Evolutionary conservation across 2,113 vertebrate genomes (phyloP).

Genomic region (Maccullochella peelii): DNA sequence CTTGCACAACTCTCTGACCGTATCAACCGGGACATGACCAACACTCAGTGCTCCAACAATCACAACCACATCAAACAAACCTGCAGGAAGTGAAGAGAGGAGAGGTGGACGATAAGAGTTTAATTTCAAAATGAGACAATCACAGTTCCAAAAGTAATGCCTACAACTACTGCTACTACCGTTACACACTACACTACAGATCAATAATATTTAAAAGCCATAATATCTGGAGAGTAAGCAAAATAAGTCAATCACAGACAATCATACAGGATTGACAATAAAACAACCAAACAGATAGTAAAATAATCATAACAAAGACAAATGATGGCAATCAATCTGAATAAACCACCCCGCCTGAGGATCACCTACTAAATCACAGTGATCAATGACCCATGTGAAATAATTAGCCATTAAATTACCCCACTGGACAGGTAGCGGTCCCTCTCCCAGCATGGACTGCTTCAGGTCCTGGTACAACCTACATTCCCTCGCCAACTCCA

Average conservation of each 20-base stretch:
- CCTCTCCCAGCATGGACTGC: constrained; percentile 84
- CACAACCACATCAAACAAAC: constrained; percentile 86
- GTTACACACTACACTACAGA: background rate
- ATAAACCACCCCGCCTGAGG: background rate
- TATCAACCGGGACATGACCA: constrained; percentile 83
- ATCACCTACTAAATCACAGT: background rate
- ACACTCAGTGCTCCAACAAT: constrained; percentile 88
- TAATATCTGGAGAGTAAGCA: background rate
- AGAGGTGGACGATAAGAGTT: background rate
- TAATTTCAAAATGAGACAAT: background rate
- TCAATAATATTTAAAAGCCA: background rate
- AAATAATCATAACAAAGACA: background rate
- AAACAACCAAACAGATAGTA: background rate
- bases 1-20: constrained; percentile 85
- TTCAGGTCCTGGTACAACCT: constrained; percentile 86
- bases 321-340: background rate
- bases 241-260: background rate
- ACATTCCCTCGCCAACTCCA: constrained; percentile 81
- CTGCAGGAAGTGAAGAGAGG: constrained; percentile 65
- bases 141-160: background rate
- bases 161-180: background rate
- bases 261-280: background rate
- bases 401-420: constrained; percentile 77
- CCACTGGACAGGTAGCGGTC: constrained; percentile 82
- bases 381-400: background rate